Evolutionary conservation across 1,140 invertebrate species (phyloP).

Genomic region (Zaprionus gabonicus): DNA sequence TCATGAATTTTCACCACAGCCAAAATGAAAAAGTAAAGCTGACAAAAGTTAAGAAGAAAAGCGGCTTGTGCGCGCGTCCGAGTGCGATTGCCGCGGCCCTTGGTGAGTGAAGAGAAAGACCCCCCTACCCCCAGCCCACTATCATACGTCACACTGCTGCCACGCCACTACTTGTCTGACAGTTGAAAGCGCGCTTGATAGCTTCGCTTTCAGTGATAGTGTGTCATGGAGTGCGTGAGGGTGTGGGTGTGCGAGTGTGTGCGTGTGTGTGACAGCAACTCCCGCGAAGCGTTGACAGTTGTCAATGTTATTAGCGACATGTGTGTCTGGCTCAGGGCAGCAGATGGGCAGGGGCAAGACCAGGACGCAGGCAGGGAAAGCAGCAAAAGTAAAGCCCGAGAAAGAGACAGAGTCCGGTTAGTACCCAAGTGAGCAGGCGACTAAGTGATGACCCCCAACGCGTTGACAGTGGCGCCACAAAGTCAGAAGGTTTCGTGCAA

Average conservation of each 20-base stretch:
- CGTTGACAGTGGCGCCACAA: conserved; percentile 17
- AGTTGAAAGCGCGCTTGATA: conserved; percentile 45
- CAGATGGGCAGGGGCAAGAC: no score
- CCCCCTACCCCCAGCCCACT: neutral
- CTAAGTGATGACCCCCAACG: neutral
- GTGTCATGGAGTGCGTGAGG: conserved; percentile 9
- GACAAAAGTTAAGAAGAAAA: conserved; percentile 74
- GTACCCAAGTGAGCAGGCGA: neutral
- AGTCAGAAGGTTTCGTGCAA: conserved; percentile 7
- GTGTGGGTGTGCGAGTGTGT: conserved; percentile 23
- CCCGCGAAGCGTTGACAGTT: conserved; percentile 69
- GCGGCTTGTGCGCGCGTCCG: conserved; percentile 56
- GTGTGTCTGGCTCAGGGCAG: neutral
- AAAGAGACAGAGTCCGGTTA: neutral
- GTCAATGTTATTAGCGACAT: conserved; percentile 74
- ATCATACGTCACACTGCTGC: conserved; percentile 1
- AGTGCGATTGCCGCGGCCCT: conserved; percentile 17
- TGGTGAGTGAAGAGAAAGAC: conserved; percentile 3
- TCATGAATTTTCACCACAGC: conserved; percentile 50
- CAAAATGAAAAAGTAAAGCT: conserved; percentile 51
- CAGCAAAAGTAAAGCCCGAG: no score
- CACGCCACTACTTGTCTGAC: conserved; percentile 35
- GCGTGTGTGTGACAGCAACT: conserved; percentile 57
- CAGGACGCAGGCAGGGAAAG: no score
- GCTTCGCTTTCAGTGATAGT: conserved; percentile 29